phyloP scores from a whole-genome alignment of 2,113 vertebrate species.

The Struthidea cinerea region DNA sequence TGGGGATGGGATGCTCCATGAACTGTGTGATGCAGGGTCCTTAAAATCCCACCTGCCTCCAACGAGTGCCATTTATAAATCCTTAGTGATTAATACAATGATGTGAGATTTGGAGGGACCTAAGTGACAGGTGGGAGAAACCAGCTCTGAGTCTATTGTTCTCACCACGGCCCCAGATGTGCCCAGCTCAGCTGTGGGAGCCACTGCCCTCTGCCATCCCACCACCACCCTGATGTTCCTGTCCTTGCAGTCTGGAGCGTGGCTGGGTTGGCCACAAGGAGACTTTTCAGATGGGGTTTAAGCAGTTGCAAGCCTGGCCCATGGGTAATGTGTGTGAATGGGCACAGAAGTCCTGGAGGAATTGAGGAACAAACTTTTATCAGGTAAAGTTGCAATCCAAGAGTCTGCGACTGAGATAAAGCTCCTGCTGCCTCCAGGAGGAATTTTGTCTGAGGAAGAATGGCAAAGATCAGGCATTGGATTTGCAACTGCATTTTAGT shows the following conservation, averaged over 20 bases:
- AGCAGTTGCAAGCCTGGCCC: background rate
- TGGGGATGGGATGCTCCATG: background rate
- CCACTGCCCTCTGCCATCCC: background rate
- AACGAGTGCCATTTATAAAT: background rate
- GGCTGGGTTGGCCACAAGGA: background rate
- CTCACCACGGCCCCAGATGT: accelerated
- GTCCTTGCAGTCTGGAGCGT: accelerated
- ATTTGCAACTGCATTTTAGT: background rate
- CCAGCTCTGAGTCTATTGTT: background rate
- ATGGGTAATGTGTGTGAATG: background rate
- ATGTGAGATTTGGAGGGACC: background rate
- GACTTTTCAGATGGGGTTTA: background rate
- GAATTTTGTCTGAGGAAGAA: slow-evolving; percentile 6
- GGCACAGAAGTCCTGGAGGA: background rate
- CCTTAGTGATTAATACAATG: background rate
- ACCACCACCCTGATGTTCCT: accelerated
- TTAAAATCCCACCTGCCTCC: background rate
- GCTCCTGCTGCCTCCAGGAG: background rate
- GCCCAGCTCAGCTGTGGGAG: background rate
- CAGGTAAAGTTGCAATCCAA: background rate
- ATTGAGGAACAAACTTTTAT: background rate
- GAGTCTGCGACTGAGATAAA: background rate
- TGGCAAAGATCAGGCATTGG: background rate
- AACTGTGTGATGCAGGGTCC: background rate
- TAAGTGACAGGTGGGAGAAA: background rate